These are phyloP conservation scores for Didymodactylos carnosus DNA, from an alignment of 2,888 invertebrate genomes.

Conservation along the genomic window DNA sequence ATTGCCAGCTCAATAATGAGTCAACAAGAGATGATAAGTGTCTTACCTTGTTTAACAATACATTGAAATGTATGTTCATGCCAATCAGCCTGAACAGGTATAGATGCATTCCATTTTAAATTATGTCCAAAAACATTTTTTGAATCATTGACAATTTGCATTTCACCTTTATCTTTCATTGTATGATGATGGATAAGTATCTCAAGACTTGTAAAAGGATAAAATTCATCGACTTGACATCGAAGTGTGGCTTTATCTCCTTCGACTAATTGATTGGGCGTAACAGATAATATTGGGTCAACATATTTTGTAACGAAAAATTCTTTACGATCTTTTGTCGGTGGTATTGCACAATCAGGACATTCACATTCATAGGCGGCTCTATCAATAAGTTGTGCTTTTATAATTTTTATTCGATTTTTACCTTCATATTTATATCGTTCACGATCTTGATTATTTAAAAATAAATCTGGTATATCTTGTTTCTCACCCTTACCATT, in stretches of 20 bases:
- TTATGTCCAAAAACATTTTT: background rate
- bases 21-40: too few species aligned
- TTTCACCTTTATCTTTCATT: too few species aligned
- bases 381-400: background rate
- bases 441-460: background rate
- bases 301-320: background rate
- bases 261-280: background rate
- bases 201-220: background rate
- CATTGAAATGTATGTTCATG: background rate
- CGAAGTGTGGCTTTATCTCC: background rate
- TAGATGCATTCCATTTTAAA: background rate
- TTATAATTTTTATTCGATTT: background rate
- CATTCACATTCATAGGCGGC: background rate
- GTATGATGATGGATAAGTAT: background rate
- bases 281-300: background rate
- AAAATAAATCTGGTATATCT: background rate
- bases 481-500: background rate
- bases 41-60: background rate
- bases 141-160: background rate
- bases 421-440: background rate
- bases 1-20: too few species aligned
- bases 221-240: background rate
- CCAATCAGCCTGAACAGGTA: background rate
- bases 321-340: background rate
- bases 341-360: background rate